phyloP scores from a whole-genome alignment of 2,888 invertebrate genomes.

The Caenorhabditis doughertyi region DNA sequence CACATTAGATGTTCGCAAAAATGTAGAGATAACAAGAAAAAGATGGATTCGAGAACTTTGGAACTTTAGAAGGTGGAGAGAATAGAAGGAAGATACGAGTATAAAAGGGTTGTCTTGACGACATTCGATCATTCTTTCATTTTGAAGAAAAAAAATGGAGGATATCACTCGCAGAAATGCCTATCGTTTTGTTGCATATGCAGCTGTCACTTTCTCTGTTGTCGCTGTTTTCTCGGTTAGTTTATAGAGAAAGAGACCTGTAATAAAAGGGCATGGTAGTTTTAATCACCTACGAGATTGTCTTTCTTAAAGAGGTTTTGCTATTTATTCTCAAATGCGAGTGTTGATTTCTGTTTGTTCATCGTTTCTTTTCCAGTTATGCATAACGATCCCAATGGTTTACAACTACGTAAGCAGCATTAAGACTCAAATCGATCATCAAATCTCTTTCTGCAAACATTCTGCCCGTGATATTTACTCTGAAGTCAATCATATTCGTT shows the following conservation, averaged over 20 bases:
- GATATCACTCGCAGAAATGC: conserved; percentile 52
- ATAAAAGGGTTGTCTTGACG: conserved; percentile 28
- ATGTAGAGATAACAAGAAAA: conserved; percentile 27
- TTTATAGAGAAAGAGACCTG: too few species aligned
- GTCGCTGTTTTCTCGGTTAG: conserved; percentile 62
- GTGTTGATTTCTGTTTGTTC: too few species aligned
- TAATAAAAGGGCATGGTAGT: too few species aligned
- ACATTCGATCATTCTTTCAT: conserved; percentile 30
- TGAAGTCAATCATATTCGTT: conserved; percentile 71
- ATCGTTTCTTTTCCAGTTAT: conserved; percentile 49
- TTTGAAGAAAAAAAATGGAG: conserved; percentile 51
- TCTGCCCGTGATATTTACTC: conserved; percentile 75
- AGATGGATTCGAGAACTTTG: conserved; percentile 29
- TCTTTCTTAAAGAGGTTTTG: too few species aligned
- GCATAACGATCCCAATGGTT: conserved; percentile 64
- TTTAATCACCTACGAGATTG: too few species aligned
- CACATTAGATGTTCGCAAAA: neutral
- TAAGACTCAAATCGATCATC: conserved; percentile 64
- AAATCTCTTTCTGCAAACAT: conserved; percentile 68
- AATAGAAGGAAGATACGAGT: neutral
- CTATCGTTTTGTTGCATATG: conserved; percentile 63
- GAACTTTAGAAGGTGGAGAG: conserved; percentile 18
- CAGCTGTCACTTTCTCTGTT: conserved; percentile 62
- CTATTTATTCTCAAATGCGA: too few species aligned
- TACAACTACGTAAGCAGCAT: conserved; percentile 68